Base-by-base conservation (phyloP, 1,140 invertebrate species). In the Diorhabda sublineata region DNA sequence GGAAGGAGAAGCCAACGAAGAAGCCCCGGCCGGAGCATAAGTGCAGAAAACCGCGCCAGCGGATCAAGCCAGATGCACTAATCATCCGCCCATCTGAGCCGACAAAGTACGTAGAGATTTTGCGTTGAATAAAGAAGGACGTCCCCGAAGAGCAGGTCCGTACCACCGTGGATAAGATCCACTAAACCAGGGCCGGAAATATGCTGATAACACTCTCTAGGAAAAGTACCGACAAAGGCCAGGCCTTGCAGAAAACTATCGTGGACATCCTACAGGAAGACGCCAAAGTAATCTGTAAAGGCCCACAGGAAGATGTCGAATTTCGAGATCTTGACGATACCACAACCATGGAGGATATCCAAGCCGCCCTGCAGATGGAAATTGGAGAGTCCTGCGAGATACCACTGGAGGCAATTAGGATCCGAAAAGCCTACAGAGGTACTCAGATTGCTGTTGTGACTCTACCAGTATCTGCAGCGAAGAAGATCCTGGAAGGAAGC, bases 351-450 rank as follows among this genome's bases (percentile, higher is more conserved):
- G 11, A 11, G 11, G 11, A 11, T 11, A 11, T 11, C 11, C 11
- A 11, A 11, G 11, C 11, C 11, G 11, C 41, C 59, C 59, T 8
- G 2, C 5, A 6, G 59, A 60, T 11, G 11, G 11, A 11, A 11
- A 11, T 11, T 11, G 11, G 11, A 11, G 11, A 11, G 11, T 11
- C 11, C 11, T 41, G 71, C 8, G 52, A 26, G 26, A 65, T 11
- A 8, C 67, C 70, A n/a, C n/a, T 72, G 59, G 60, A 11, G 43
- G 42, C 66, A 61, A 66, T 71, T 9, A 71, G 62, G 67, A 61
- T 69, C 11, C 67, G 62, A 9, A 71, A 67, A 45, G 65, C 66
- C 11, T 11, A 11, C 11, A 11, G 11, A 11, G 11, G 11, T 11
- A 11, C 0, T 11, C 11, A 11, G 0, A 3, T 67, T 41, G 41